These are phyloP conservation scores for Ceratina japonica DNA, from an alignment of 1,140 invertebrate genomes.

Conservation along the genomic window DNA sequence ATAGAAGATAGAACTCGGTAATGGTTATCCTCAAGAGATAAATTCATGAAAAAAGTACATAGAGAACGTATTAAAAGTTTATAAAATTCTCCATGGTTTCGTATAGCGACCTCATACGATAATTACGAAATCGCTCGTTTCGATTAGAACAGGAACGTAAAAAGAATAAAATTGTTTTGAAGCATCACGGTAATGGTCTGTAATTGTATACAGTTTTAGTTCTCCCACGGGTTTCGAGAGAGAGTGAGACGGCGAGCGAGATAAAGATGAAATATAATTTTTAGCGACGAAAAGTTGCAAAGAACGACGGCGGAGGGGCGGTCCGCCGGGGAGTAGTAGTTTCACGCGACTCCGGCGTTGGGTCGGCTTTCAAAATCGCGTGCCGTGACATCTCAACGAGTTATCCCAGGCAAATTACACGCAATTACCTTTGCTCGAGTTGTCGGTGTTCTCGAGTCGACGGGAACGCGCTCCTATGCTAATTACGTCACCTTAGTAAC, in stretches of 20 bases:
- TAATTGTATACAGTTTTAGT: neutral
- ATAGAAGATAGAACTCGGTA: no score
- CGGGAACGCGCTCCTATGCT: constrained; percentile 13
- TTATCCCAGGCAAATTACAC: constrained; percentile 43
- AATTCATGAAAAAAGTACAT: no score
- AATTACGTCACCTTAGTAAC: constrained; percentile 24
- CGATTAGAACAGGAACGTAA: neutral
- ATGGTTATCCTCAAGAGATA: no score
- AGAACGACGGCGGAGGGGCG: neutral
- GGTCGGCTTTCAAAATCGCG: constrained; percentile 24
- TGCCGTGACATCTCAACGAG: constrained; percentile 47
- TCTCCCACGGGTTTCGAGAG: no score
- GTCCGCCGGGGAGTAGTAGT: neutral
- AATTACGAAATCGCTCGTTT: neutral
- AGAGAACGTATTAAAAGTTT: neutral
- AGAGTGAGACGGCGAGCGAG: no score
- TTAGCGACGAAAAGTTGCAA: no score
- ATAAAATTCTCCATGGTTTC: neutral
- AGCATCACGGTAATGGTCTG: no score
- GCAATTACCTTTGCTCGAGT: constrained; percentile 41
- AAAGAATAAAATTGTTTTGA: no score
- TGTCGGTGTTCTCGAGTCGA: constrained; percentile 17
- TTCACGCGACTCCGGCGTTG: neutral
- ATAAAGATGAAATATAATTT: constrained; percentile 1
- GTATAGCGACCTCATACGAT: no score